These are phyloP conservation scores for Xenopus laevis DNA, from an alignment of 2,113 vertebrate genomes.

Conservation along the genomic window DNA sequence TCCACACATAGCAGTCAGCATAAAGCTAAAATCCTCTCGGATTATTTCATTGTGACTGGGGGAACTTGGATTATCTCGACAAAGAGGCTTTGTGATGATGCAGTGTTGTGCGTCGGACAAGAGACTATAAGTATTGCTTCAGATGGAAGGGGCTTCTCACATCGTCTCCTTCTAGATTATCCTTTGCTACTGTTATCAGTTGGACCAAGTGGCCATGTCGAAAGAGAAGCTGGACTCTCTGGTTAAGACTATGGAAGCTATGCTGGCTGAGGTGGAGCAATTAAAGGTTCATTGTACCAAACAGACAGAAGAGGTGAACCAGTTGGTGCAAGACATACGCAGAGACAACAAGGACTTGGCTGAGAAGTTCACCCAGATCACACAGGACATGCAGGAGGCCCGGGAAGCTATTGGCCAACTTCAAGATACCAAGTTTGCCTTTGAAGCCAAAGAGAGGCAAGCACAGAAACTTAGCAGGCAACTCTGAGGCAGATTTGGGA, in stretches of 20 bases:
- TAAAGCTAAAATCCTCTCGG: slow-evolving; percentile 47
- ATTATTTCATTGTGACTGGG: slow-evolving; percentile 56
- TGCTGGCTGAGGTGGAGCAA: slow-evolving; percentile 80
- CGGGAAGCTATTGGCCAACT: slow-evolving; percentile 75
- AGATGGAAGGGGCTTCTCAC: slow-evolving; percentile 37
- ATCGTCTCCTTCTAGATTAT: slow-evolving; percentile 6
- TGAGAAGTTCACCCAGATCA: slow-evolving; percentile 75
- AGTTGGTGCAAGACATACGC: slow-evolving; percentile 72
- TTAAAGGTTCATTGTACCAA: slow-evolving; percentile 79
- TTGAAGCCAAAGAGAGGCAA: slow-evolving; percentile 79
- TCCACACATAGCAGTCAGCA: slow-evolving; percentile 35
- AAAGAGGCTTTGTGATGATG: slow-evolving; percentile 54
- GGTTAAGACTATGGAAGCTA: slow-evolving; percentile 83
- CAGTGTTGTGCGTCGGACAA: slow-evolving; percentile 41
- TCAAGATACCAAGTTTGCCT: slow-evolving; percentile 75
- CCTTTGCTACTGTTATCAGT: background rate
- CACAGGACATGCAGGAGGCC: slow-evolving; percentile 71
- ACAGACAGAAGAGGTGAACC: slow-evolving; percentile 78
- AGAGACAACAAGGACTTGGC: slow-evolving; percentile 74
- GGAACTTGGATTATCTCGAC: slow-evolving; percentile 59
- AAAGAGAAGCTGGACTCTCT: slow-evolving; percentile 79
- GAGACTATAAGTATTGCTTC: slow-evolving; percentile 42
- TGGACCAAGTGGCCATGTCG: slow-evolving; percentile 62
- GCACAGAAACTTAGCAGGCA: slow-evolving; percentile 84
- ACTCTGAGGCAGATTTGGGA: slow-evolving; percentile 58